Evolutionary conservation across 2,888 invertebrate genomes (phyloP).

Genomic region (Orthosia cruda): DNA sequence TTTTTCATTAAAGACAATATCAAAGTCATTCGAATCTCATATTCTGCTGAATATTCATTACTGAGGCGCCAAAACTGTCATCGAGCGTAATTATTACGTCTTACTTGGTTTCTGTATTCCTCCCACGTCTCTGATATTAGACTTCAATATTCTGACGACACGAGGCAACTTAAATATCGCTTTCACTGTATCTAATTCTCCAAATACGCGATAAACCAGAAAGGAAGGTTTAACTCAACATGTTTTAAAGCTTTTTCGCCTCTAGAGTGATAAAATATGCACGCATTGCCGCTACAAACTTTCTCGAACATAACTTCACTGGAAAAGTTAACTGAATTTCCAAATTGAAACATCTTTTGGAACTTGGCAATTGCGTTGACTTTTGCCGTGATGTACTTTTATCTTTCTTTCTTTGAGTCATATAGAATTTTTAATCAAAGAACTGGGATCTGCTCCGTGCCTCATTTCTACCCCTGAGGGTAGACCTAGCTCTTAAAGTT

Average conservation of each 20-base stretch:
- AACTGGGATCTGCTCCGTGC: background rate
- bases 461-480: background rate
- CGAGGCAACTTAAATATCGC: background rate
- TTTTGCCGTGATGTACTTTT: constrained; percentile 8
- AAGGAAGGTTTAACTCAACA: constrained; percentile 16
- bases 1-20: constrained; percentile 6
- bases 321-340: constrained; percentile 43
- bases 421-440: constrained; percentile 36
- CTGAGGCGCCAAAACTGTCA: constrained; percentile 21
- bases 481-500: background rate
- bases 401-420: constrained; percentile 9
- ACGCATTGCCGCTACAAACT: constrained; percentile 22
- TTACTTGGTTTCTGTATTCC: constrained; percentile 3
- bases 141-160: constrained; percentile 24
- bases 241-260: constrained; percentile 31
- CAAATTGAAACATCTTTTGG: constrained; percentile 34
- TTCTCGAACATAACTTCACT: constrained; percentile 23
- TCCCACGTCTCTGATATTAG: constrained; percentile 28
- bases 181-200: constrained; percentile 10
- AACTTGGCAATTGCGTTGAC: constrained; percentile 25
- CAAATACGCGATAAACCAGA: constrained; percentile 30
- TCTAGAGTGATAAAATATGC: constrained; percentile 40
- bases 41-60: constrained; percentile 30
- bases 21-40: background rate
- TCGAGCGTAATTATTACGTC: constrained; percentile 36